Percentiles rank a stretch among this genome's conserved stretches.
These are phyloP conservation scores for Hydrolagus colliei DNA, from an alignment of 2,797 vertebrate species.

Conservation along the genomic window DNA sequence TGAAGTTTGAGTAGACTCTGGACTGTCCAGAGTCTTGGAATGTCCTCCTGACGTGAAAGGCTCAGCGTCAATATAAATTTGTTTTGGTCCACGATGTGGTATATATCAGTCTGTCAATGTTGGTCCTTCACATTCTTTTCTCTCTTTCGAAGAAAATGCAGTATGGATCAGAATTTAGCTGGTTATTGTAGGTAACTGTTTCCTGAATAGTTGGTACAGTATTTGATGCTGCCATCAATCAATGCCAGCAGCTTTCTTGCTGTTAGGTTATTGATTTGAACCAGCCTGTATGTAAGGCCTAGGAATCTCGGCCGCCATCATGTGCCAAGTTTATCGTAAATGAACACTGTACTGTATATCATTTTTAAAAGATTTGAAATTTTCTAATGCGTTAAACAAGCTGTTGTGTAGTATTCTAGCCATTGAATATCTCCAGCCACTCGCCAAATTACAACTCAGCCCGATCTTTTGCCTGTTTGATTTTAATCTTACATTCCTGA, in stretches of 20 bases:
- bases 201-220: not conserved
- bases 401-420: not conserved
- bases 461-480: slow-evolving; percentile 7
- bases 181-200: not conserved
- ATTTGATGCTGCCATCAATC: not conserved
- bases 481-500: slow-evolving; percentile 20
- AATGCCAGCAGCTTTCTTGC: not conserved
- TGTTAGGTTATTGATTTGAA: slow-evolving; percentile 1
- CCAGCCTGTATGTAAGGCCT: not conserved
- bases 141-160: too few species aligned
- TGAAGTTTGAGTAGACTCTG: too few species aligned
- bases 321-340: not conserved
- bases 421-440: not conserved
- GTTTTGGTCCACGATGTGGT: too few species aligned
- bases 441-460: slow-evolving; percentile 1
- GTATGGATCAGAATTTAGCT: too few species aligned
- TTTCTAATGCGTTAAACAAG: not conserved
- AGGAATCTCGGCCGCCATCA: not conserved
- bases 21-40: too few species aligned
- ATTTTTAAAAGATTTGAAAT: not conserved
- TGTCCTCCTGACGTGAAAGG: too few species aligned
- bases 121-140: too few species aligned
- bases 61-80: too few species aligned
- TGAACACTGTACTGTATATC: not conserved
- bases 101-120: too few species aligned